Evolutionary conservation across 2,888 invertebrate species (phyloP).

Genomic region (Patella ulyssiponensis): DNA sequence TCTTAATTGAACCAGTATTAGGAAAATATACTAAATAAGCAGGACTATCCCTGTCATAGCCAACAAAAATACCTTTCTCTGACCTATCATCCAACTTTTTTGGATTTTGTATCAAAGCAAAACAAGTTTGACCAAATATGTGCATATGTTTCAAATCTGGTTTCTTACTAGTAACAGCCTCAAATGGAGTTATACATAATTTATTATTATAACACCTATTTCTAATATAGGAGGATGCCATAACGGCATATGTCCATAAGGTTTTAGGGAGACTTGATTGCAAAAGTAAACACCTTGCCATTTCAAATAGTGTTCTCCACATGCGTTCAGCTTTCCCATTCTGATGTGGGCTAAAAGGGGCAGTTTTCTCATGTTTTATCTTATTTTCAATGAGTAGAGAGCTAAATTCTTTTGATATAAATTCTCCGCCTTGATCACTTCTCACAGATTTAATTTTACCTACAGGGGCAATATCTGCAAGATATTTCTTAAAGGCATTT

Average conservation of each 20-base stretch:
- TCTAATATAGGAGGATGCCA: constrained; percentile 33
- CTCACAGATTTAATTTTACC: no score
- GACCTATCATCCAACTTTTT: no score
- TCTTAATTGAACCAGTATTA: constrained; percentile 25
- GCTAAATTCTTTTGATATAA: constrained; percentile 15
- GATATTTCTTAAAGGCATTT: no score
- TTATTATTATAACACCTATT: constrained; percentile 35
- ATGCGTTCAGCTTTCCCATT: constrained; percentile 38
- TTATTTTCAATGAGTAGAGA: constrained; percentile 18
- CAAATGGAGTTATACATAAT: constrained; percentile 26
- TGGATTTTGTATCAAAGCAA: no score
- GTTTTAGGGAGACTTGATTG: constrained; percentile 31
- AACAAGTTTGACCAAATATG: no score
- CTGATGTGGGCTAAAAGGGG: constrained; percentile 34
- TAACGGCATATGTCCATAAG: constrained; percentile 38
- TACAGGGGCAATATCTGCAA: no score
- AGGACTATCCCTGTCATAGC: constrained; percentile 33
- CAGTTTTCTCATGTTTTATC: constrained; percentile 28
- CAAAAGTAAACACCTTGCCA: constrained; percentile 34
- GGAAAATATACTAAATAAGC: constrained; percentile 32
- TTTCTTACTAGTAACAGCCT: constrained; percentile 22
- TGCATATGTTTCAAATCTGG: constrained; percentile 16
- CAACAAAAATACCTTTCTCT: constrained; percentile 33
- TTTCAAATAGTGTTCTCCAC: constrained; percentile 39
- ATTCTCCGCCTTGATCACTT: constrained; percentile 21